Percentiles rank a stretch among this genome's conserved stretches.
Conservation (phyloP, 2,113 vertebrate species). For the Asarcornis scutulata region DNA sequence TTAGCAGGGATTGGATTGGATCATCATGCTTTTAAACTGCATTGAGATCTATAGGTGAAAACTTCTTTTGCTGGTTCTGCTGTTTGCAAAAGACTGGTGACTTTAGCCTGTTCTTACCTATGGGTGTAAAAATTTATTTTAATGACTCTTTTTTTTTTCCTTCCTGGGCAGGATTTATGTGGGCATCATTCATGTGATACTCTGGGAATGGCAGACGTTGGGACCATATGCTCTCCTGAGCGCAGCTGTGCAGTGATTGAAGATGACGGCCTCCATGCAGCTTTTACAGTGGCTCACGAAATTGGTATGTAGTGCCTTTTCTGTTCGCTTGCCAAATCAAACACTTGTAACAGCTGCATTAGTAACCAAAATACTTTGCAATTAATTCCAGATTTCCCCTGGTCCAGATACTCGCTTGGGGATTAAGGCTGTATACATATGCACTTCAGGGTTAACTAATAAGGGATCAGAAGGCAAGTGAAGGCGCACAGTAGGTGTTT, state of each 20-base stretch:
- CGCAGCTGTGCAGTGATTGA: slow-evolving; percentile 99
- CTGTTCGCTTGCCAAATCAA: slow-evolving; percentile 83
- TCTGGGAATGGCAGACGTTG: slow-evolving; percentile 98
- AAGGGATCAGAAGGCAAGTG: slow-evolving; percentile 69
- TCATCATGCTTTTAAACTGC: neutral
- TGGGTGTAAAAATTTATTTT: slow-evolving; percentile 57
- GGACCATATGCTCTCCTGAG: slow-evolving; percentile 96
- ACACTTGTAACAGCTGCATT: slow-evolving; percentile 84
- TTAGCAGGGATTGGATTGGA: neutral
- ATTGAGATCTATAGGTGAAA: neutral
- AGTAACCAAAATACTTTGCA: slow-evolving; percentile 78
- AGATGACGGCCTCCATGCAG: slow-evolving; percentile 96
- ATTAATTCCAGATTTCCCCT: slow-evolving; percentile 84
- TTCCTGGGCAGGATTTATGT: slow-evolving; percentile 90
- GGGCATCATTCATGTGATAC: slow-evolving; percentile 99
- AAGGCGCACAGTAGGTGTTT: slow-evolving; percentile 68
- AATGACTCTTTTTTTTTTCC: slow-evolving; percentile 60
- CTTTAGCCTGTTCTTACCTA: slow-evolving; percentile 42
- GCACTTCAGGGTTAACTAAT: slow-evolving; percentile 76
- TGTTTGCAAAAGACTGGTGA: neutral
- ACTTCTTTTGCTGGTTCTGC: neutral
- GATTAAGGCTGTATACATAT: slow-evolving; percentile 76
- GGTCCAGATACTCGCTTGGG: slow-evolving; percentile 65
- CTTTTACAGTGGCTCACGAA: slow-evolving; percentile 97
- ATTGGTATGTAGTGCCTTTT: slow-evolving; percentile 89